These are phyloP conservation scores for Linurgus olivaceus DNA, from an alignment of 2,797 vertebrate species.

Conservation along the genomic window DNA sequence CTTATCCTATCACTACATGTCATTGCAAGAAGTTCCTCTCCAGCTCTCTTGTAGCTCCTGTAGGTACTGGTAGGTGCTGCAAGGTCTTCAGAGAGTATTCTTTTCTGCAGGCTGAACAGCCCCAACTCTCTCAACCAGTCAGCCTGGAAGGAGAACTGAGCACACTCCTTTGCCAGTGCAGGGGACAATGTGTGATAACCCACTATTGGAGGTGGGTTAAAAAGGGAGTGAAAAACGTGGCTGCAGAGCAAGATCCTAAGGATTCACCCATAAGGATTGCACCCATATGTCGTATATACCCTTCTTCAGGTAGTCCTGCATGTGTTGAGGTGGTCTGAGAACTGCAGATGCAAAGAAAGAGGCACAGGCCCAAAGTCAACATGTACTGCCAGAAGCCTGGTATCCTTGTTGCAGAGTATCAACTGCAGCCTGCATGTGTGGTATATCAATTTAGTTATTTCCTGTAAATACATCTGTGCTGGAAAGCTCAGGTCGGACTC, in stretches of 20 bases:
- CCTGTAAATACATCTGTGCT: constrained; percentile 18
- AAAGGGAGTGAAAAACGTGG: neutral
- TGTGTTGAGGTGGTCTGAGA: neutral
- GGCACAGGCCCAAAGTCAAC: neutral
- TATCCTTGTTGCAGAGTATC: neutral
- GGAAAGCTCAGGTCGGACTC: neutral
- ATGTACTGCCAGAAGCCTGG: neutral
- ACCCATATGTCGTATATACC: neutral
- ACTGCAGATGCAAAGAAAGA: neutral
- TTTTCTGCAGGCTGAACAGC: neutral
- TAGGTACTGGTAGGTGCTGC: neutral
- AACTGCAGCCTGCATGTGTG: neutral
- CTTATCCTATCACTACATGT: neutral
- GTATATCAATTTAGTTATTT: neutral
- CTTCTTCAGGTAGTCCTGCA: neutral
- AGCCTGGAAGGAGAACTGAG: neutral
- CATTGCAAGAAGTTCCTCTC: neutral
- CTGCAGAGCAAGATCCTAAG: neutral
- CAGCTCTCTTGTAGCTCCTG: neutral
- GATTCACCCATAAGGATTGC: neutral
- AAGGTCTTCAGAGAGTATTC: neutral
- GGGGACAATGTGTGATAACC: accelerated
- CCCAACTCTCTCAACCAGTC: neutral
- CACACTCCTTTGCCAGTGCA: neutral
- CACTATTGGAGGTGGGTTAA: neutral